Evolutionary conservation across 2,888 invertebrate genomes (phyloP).

Genomic region (Chrysolina haemoptera): DNA sequence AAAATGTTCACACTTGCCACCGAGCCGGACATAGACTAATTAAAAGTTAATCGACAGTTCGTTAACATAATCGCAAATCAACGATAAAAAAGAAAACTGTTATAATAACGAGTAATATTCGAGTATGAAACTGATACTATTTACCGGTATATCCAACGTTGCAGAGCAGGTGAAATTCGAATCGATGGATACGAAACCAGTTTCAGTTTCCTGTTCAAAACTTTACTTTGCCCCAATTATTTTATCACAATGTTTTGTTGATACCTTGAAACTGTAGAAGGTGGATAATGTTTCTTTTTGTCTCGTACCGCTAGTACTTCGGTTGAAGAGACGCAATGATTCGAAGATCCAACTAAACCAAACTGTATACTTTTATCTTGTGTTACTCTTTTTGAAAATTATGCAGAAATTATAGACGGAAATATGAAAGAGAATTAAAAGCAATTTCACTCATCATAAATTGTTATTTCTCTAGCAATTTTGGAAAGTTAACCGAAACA

Average conservation of each 20-base stretch:
- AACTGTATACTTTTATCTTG: no score
- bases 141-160: conserved; percentile 40
- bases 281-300: conserved; percentile 36
- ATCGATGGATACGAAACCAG: conserved; percentile 55
- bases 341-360: not conserved
- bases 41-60: conserved; percentile 10
- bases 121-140: conserved; percentile 52
- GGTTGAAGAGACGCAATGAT: not conserved
- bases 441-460: no score
- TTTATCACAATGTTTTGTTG: conserved; percentile 49
- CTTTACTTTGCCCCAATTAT: conserved; percentile 54
- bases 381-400: no score
- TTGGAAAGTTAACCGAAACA: no score
- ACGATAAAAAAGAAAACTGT: conserved; percentile 36
- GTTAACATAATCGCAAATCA: conserved; percentile 37
- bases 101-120: conserved; percentile 32
- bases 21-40: not conserved
- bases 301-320: conserved; percentile 30
- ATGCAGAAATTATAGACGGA: no score
- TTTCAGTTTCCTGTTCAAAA: conserved; percentile 57
- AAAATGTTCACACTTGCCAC: not conserved
- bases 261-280: conserved; percentile 50
- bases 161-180: conserved; percentile 55
- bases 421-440: no score
- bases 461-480: no score